Conservation (phyloP, 1,140 invertebrate genomes). For the Notospermus geniculatus region DNA sequence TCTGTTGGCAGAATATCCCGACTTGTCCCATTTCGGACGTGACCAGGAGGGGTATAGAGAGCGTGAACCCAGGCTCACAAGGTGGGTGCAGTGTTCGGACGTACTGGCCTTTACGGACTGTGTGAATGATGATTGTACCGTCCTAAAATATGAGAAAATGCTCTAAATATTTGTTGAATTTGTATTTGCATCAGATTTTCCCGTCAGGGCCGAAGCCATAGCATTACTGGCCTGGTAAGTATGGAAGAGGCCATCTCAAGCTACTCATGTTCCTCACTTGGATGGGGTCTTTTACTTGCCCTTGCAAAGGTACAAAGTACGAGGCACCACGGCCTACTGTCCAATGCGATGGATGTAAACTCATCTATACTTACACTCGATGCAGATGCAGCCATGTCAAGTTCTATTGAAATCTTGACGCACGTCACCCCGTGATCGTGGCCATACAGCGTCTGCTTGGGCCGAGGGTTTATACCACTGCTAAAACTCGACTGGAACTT, state of each 20-base stretch:
- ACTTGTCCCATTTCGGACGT: slow-evolving; percentile 64
- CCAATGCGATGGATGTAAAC: too few species aligned
- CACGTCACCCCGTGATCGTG: slow-evolving; percentile 61
- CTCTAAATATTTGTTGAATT: too few species aligned
- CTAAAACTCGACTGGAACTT: slow-evolving; percentile 38
- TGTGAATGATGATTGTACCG: slow-evolving; percentile 67
- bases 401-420: slow-evolving; percentile 64
- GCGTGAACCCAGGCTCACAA: slow-evolving; percentile 42
- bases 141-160: slow-evolving; percentile 54
- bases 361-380: slow-evolving; percentile 62
- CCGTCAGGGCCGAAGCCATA: too few species aligned
- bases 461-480: slow-evolving; percentile 42
- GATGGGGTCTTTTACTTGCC: too few species aligned
- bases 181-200: too few species aligned
- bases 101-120: slow-evolving; percentile 64
- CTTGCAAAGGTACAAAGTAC: too few species aligned
- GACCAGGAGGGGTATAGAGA: slow-evolving; percentile 59
- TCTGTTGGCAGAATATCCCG: slow-evolving; percentile 43
- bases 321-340: too few species aligned
- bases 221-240: too few species aligned
- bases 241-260: too few species aligned
- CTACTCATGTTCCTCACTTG: too few species aligned
- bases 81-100: slow-evolving; percentile 61
- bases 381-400: slow-evolving; percentile 66
- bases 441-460: slow-evolving; percentile 63